Evolutionary conservation across 2,888 invertebrate species (phyloP), one percentile per base, ranked within the genome.

Genomic region (Bedellia somnulentella): DNA sequence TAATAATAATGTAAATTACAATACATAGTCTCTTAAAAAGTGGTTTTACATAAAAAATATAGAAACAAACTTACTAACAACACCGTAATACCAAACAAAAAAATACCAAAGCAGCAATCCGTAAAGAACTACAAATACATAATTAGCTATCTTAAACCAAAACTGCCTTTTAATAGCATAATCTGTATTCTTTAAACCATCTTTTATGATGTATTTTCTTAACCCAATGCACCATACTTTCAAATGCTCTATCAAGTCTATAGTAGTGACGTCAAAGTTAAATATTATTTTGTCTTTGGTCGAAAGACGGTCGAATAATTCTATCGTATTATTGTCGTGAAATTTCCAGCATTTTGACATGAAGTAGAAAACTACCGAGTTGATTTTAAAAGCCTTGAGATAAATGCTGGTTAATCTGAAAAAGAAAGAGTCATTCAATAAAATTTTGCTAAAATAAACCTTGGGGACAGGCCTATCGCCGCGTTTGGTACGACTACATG

Each of bases 321-420:
- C 5, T 10, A 30, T 4, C 9, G 27, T 30, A 17, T 33, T 33
- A 3, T 26, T 24, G 13, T 33, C 30, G 10, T 27, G 15, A n/a
- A 27, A 30, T 3, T 10, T 18, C 27, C 27, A 30, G 11, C 27
- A 16, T 4, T 30, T 15, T 2, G 30, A 18, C 3, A 16, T n/a
- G 30, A 33, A 33, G 15, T 30, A 30, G 5, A 17, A 12, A 1
- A 30, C 24, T 2, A 30, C 15, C 5, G 21, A 17, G 23, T 23
- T 33, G 14, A 30, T 16, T 27, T 33, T 30, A 9, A 27, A 23
- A 14, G 26, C 27, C 18, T 30, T 30, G 6, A 16, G 10, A 18
- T 33, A 33, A 6, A 33, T 14, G n/a, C 23, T 33, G n/a, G 18
- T 29, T 4, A 26, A 30, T 16, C 30, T 30, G 27, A 9, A 14